Percentiles rank a stretch among this genome's conserved stretches.
phyloP scores from a whole-genome alignment of 2,888 invertebrate genomes.

The Scrobipalpa atriplicella region DNA sequence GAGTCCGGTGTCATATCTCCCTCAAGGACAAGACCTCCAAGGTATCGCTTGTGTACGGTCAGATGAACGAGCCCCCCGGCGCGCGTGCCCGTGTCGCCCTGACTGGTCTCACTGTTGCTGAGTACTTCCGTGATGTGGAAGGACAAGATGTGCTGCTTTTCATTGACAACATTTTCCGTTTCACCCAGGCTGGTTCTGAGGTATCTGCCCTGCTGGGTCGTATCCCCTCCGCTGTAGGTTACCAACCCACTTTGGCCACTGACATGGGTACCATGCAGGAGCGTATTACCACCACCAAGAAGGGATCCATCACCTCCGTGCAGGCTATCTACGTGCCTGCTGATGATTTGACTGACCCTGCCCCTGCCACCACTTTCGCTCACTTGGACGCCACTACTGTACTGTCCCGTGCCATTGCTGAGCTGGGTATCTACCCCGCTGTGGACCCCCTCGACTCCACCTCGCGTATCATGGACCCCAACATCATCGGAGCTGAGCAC shows the following conservation, averaged over 20 bases:
- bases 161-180: slow-evolving; percentile 98
- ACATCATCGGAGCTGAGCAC: slow-evolving; percentile 94
- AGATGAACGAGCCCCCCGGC: slow-evolving; percentile 99
- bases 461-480: slow-evolving; percentile 97
- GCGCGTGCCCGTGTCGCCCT: slow-evolving; percentile 97
- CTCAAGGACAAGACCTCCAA: slow-evolving; percentile 95
- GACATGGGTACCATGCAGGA: slow-evolving; percentile 99
- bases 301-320: slow-evolving; percentile 98
- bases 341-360: slow-evolving; percentile 98
- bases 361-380: slow-evolving; percentile 97
- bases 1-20: slow-evolving; percentile 96
- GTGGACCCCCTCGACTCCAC: slow-evolving; percentile 97
- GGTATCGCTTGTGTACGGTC: slow-evolving; percentile 96
- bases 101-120: slow-evolving; percentile 96
- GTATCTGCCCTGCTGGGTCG: slow-evolving; percentile 96
- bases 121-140: slow-evolving; percentile 97
- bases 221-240: slow-evolving; percentile 98
- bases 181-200: slow-evolving; percentile 96
- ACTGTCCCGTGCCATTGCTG: slow-evolving; percentile 95
- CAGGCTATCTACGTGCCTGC: slow-evolving; percentile 98
- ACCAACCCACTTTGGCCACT: slow-evolving; percentile 97
- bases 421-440: slow-evolving; percentile 96
- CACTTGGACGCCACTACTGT: slow-evolving; percentile 98
- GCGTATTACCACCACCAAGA: slow-evolving; percentile 96
- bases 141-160: slow-evolving; percentile 97